Evolutionary conservation across 2,113 vertebrate species (phyloP).

Genomic region (Sylvia atricapilla): DNA sequence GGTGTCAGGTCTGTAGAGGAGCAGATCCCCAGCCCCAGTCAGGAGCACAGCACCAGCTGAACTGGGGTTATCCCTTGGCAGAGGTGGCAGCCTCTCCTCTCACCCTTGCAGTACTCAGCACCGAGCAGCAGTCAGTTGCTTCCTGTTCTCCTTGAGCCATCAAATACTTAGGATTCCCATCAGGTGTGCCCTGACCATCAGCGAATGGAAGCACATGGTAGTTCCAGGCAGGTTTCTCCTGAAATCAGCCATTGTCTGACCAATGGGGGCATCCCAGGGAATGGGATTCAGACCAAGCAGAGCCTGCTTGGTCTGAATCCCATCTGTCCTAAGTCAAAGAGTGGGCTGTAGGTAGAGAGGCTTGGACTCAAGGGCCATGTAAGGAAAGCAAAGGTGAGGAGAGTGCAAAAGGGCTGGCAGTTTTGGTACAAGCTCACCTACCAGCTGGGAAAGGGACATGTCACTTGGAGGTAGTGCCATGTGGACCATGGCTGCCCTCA

Average conservation of each 20-base stretch:
- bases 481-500: not conserved
- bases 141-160: not conserved
- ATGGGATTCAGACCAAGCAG: not conserved
- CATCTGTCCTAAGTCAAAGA: not conserved
- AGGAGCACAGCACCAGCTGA: not conserved
- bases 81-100: not conserved
- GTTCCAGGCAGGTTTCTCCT: not conserved
- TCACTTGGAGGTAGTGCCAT: not conserved
- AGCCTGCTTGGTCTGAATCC: not conserved
- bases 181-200: not conserved
- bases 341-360: not conserved
- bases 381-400: not conserved
- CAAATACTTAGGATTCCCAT: not conserved
- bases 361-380: not conserved
- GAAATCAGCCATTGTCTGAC: not conserved
- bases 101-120: accelerated
- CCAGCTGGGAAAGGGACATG: not conserved
- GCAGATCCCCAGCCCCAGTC: too few species aligned
- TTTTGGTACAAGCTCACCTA: not conserved
- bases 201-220: not conserved
- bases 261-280: not conserved
- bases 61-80: not conserved
- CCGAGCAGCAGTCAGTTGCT: not conserved
- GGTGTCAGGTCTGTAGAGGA: not conserved
- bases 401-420: not conserved